A percentile compares a stretch with the other conserved stretches of the same genome.
These are phyloP conservation scores for Microtus ochrogaster DNA, from an alignment of 2,113 vertebrate genomes.

Conservation along the genomic window DNA sequence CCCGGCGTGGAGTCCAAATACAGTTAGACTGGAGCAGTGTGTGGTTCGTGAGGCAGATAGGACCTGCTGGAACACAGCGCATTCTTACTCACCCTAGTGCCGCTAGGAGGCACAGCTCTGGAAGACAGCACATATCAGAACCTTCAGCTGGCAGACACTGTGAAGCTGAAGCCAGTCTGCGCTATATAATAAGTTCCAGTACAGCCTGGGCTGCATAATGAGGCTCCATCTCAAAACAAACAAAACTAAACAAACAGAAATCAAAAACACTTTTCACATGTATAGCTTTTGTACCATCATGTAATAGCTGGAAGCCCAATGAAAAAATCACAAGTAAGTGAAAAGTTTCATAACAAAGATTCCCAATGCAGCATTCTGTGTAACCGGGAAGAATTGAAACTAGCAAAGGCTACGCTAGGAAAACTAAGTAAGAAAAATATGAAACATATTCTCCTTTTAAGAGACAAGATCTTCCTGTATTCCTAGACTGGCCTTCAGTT, in stretches of 20 bases:
- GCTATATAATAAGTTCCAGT: no score
- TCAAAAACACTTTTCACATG: not conserved
- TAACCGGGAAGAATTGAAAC: not conserved
- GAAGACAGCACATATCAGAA: not conserved
- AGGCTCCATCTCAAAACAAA: not conserved
- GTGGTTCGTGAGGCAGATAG: not conserved
- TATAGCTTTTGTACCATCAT: not conserved
- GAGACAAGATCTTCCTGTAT: not conserved
- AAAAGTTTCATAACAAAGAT: not conserved
- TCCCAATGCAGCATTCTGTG: not conserved
- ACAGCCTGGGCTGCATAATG: not conserved
- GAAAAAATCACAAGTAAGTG: not conserved
- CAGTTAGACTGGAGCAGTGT: not conserved
- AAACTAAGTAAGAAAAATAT: not conserved
- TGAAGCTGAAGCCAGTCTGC: not conserved
- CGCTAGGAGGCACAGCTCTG: rapidly evolving
- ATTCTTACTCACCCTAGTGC: not conserved
- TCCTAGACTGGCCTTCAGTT: not conserved
- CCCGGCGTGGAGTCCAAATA: not conserved
- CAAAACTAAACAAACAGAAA: not conserved
- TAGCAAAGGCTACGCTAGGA: not conserved
- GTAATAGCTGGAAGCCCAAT: not conserved
- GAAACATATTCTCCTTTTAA: not conserved
- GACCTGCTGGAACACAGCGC: not conserved
- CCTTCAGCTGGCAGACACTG: not conserved